Evolutionary conservation across 2,888 invertebrate genomes (phyloP).

Genomic region (Pristionchus entomophagus): DNA sequence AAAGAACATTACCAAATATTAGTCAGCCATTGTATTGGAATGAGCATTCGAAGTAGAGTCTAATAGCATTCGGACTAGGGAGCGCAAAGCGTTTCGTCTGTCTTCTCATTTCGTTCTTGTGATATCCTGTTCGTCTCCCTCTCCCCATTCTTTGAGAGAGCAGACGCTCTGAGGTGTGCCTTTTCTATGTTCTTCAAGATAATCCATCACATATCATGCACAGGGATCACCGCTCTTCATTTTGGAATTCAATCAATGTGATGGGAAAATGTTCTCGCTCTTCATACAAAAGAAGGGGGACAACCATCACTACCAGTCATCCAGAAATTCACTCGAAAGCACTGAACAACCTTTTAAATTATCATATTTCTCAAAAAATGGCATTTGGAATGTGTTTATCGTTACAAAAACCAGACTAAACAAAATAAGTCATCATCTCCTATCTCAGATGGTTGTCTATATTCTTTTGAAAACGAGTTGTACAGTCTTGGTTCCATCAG

Average conservation of each 20-base stretch:
- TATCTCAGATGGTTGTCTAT: not conserved
- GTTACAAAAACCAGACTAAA: too few species aligned
- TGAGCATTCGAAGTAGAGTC: too few species aligned
- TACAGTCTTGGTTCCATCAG: slow-evolving; percentile 18
- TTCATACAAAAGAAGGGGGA: too few species aligned
- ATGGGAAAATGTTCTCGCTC: too few species aligned
- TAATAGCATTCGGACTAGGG: too few species aligned
- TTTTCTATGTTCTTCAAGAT: not conserved
- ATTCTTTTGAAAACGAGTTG: slow-evolving; percentile 8
- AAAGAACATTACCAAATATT: not conserved
- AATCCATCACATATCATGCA: not conserved
- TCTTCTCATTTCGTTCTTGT: not conserved
- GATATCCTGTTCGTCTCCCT: not conserved
- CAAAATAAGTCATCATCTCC: too few species aligned
- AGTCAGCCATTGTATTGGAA: too few species aligned
- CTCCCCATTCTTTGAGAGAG: not conserved
- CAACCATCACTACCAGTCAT: not conserved
- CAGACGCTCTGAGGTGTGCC: not conserved
- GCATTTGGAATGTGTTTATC: too few species aligned
- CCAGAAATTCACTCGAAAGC: too few species aligned
- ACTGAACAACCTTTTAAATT: too few species aligned
- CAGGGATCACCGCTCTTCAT: not conserved
- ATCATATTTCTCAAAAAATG: too few species aligned
- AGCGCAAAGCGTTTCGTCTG: not conserved
- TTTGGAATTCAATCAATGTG: too few species aligned